Evolutionary conservation across 2,888 invertebrate genomes (phyloP).

Genomic region (Saturnia pavonia): DNA sequence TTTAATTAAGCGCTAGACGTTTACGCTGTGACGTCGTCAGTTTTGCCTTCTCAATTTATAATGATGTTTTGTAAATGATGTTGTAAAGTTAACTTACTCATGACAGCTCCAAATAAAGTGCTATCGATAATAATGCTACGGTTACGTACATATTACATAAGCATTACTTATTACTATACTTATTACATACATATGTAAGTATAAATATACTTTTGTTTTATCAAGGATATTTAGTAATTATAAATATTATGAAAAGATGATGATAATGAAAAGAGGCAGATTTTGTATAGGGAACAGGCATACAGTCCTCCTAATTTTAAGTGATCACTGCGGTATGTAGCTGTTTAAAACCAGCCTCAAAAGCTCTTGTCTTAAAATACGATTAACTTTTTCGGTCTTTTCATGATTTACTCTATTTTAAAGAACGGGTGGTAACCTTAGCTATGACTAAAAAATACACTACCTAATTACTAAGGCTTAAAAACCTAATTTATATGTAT

Average conservation of each 20-base stretch:
- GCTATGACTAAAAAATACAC: no score
- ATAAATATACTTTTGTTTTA: background rate
- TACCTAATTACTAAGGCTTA: no score
- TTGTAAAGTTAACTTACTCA: slow-evolving; percentile 11
- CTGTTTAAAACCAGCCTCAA: no score
- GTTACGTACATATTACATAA: background rate
- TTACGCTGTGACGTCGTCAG: background rate
- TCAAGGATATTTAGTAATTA: background rate
- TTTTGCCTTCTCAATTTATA: background rate
- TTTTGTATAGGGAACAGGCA: no score
- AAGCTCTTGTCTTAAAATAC: background rate
- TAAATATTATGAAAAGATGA: no score
- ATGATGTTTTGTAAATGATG: background rate
- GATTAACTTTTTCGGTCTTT: background rate
- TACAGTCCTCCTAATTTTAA: no score
- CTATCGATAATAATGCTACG: background rate
- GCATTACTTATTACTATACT: no score
- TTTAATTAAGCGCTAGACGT: background rate
- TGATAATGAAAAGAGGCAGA: no score
- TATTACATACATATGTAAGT: background rate
- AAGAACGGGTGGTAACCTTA: no score
- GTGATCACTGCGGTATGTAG: background rate
- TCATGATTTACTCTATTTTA: background rate
- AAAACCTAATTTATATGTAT: no score
- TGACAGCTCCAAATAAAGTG: background rate